Base-by-base conservation (phyloP, 2,797 vertebrate genomes). In the Xiphorhynchus erythropygius region DNA sequence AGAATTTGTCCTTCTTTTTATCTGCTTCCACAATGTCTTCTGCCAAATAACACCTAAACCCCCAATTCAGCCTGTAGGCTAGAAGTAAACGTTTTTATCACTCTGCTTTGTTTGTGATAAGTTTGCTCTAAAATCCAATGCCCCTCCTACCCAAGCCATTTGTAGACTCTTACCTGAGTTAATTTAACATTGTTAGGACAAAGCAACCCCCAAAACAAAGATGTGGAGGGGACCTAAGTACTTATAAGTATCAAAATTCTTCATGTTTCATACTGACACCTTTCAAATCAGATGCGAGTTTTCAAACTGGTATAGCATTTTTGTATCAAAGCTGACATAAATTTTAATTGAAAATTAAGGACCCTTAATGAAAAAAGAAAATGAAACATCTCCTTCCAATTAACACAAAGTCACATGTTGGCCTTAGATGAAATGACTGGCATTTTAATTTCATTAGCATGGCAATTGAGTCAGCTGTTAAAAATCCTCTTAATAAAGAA, bases 371-470 rank as follows among this genome's bases (percentile, higher is more conserved):
- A 57, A 90, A 90, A 55, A 74, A 33, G 28, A 47, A 68, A 75
- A 77, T 39, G 0, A 70, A 77, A 76, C 4, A 1, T 76, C 39
- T 87, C 11, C 41, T 87, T 87, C 83, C 60, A 88, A 57, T 62
- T 91, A 87, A 35, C 22, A 77, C 18, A 23, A 62, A 91, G 77
- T 73, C 57, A 24, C 18, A 70, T 83, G 22, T 74, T 90, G 32
- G 15, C 35, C 22, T 88, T 49, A 10, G 24, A 65, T 79, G 42
- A 85, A 90, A 80, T 50, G 35, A 63, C 18, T 85, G 35, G 24
- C 30, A 80, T 86, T 90, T 86, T 59, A 77, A 55, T 93, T 92
- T 90, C 47, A 85, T 83, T 88, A 62, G 59, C 70, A n/a, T 6
- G 3, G 67, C 4, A 4, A 89, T 80, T 50, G 50, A 83, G 47